Conservation (phyloP, 2,113 vertebrate species). For the Protobothrops flavoviridis region DNA sequence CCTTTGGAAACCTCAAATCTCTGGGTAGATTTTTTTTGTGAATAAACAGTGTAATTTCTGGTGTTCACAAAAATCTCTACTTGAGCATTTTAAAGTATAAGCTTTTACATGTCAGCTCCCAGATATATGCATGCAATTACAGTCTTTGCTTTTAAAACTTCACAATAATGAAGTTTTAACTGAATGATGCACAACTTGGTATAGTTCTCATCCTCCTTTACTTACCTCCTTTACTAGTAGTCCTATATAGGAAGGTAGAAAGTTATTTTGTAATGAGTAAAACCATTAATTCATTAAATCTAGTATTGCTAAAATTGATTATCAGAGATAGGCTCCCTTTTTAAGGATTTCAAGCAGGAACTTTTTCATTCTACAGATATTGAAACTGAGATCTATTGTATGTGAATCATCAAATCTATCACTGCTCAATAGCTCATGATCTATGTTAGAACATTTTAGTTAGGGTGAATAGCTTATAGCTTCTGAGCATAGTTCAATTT, state of each 20-base stretch:
- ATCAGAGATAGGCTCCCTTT: not conserved
- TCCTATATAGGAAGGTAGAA: not conserved
- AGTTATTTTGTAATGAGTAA: not conserved
- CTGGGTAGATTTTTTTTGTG: not conserved
- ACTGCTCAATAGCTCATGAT: not conserved
- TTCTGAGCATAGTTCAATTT: not conserved
- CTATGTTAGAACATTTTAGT: not conserved
- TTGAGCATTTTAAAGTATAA: not conserved
- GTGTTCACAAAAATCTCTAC: not conserved
- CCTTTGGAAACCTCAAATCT: not conserved
- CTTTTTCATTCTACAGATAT: not conserved
- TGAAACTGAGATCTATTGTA: not conserved
- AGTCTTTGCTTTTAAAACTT: not conserved
- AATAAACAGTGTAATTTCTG: not conserved
- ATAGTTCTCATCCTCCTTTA: not conserved
- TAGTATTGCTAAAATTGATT: not conserved
- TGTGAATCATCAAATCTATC: not conserved
- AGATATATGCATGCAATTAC: not conserved
- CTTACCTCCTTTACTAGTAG: not conserved
- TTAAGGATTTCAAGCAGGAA: not conserved
- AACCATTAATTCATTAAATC: not conserved
- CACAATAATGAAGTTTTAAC: not conserved
- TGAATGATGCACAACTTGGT: not conserved
- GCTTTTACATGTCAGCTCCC: not conserved
- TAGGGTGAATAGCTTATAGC: not conserved